A percentile compares a stretch with the other conserved stretches of the same genome.
Evolutionary conservation across 2,113 vertebrate species (phyloP).

Genomic region (Fregata magnificens): DNA sequence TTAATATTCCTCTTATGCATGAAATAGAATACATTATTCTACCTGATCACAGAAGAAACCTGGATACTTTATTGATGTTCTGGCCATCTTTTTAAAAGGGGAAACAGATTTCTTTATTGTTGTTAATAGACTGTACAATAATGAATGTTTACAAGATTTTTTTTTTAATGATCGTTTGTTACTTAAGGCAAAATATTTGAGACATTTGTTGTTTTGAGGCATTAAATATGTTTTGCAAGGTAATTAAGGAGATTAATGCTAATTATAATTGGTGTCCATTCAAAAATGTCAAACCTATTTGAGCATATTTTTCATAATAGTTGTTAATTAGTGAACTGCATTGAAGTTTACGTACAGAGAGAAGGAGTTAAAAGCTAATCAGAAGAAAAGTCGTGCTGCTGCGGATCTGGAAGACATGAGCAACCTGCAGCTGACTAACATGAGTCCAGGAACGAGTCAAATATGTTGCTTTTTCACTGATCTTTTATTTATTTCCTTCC

Average conservation of each 20-base stretch:
- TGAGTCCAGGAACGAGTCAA: background rate
- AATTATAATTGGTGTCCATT: constrained; percentile 76
- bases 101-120: background rate
- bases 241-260: constrained; percentile 77
- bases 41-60: background rate
- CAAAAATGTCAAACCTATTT: constrained; percentile 75
- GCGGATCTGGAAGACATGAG: constrained; percentile 55
- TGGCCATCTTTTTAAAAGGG: background rate
- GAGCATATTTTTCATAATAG: constrained; percentile 47
- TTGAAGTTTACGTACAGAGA: constrained; percentile 42
- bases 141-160: background rate
- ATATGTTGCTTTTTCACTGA: constrained; percentile 38
- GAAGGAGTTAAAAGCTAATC: constrained; percentile 71
- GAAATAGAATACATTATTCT: background rate
- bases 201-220: constrained; percentile 67
- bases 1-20: background rate
- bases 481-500: constrained; percentile 46
- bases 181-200: constrained; percentile 67
- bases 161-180: constrained; percentile 54
- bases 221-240: constrained; percentile 68
- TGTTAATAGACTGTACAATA: background rate
- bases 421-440: constrained; percentile 24
- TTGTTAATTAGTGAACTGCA: constrained; percentile 69
- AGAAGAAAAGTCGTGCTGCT: constrained; percentile 71
- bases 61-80: background rate